These are phyloP conservation scores for Eurypyga helias DNA, from an alignment of 2,113 vertebrate genomes.

Conservation along the genomic window DNA sequence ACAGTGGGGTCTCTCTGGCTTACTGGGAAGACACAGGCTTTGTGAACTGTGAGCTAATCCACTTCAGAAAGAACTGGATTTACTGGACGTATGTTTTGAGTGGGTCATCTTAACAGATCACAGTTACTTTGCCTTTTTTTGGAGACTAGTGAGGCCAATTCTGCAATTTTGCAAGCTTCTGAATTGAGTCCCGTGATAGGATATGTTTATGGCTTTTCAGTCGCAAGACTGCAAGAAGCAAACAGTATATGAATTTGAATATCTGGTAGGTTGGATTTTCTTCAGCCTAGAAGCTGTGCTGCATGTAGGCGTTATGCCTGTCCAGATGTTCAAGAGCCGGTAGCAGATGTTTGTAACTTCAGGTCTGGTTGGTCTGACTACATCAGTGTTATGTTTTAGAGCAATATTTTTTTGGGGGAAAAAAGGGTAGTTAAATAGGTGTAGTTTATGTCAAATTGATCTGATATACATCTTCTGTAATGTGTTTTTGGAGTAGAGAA, in stretches of 20 bases:
- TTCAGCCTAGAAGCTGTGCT: not conserved
- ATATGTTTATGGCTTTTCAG: not conserved
- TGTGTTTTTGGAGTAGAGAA: not conserved
- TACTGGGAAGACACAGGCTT: not conserved
- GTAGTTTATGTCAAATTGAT: not conserved
- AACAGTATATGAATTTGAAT: not conserved
- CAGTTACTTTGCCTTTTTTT: not conserved
- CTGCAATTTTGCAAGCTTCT: not conserved
- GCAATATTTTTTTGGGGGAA: not conserved
- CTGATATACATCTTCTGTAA: not conserved
- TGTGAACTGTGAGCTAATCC: not conserved
- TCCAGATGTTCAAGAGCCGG: not conserved
- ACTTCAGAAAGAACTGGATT: not conserved
- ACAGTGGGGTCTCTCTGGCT: not conserved
- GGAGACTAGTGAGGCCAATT: not conserved
- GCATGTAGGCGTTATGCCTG: not conserved
- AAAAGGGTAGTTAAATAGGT: not conserved
- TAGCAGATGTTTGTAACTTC: not conserved
- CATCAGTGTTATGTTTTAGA: not conserved
- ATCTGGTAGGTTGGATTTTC: not conserved
- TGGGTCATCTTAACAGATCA: not conserved
- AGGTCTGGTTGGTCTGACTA: not conserved
- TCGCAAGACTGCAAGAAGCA: not conserved
- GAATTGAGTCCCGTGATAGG: accelerated
- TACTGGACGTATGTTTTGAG: not conserved